Conservation (phyloP, 2,888 invertebrate species). For the Frankliniella intonsa region DNA sequence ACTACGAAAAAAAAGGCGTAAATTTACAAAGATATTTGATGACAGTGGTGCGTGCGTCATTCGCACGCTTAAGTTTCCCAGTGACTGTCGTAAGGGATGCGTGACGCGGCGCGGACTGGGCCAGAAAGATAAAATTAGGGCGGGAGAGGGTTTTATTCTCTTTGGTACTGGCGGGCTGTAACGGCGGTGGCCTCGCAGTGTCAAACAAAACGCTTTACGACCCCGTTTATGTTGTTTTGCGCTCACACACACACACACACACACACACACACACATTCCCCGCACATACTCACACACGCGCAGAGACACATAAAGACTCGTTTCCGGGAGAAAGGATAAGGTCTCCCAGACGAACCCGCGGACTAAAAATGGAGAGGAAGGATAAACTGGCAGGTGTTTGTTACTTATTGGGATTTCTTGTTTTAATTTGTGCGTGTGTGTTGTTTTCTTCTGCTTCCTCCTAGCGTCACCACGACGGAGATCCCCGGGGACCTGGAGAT, state of each 20-base stretch:
- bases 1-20: no score
- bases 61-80: neutral
- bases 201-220: no score
- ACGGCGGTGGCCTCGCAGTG: no score
- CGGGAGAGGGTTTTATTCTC: neutral
- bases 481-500: neutral
- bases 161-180: neutral
- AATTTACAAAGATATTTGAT: no score
- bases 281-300: no score
- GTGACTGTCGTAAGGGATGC: neutral
- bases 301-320: no score
- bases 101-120: no score
- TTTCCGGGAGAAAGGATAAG: neutral
- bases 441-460: neutral
- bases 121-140: neutral
- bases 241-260: no score
- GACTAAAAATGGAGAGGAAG: no score
- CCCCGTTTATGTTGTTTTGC: no score
- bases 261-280: no score
- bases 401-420: neutral
- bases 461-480: neutral
- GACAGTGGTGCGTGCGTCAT: neutral
- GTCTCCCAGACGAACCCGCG: neutral
- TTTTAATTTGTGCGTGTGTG: neutral
- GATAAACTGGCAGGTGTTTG: no score